These are phyloP conservation scores for Melanophora roralis DNA, from an alignment of 2,888 invertebrate genomes.

Conservation along the genomic window DNA sequence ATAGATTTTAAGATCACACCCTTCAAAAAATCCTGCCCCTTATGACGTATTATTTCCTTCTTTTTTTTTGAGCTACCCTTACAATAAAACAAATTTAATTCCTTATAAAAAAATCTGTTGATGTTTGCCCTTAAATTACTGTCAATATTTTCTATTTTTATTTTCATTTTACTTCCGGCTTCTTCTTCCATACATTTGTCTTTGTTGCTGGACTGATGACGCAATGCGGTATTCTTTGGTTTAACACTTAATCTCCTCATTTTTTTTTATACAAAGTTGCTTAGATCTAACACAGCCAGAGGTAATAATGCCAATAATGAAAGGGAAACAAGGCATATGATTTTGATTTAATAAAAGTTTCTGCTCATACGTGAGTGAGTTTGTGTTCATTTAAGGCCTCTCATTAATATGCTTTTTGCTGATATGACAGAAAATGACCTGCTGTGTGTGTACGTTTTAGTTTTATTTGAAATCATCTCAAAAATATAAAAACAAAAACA, in stretches of 20 bases:
- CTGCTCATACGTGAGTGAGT: not conserved
- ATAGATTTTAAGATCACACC: too few relatives aligned
- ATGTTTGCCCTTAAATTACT: constrained; percentile 38
- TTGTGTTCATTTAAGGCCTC: not conserved
- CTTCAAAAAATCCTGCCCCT: too few relatives aligned
- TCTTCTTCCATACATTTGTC: not conserved
- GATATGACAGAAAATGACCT: constrained; percentile 32
- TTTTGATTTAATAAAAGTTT: constrained; percentile 53
- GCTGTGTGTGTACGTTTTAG: constrained; percentile 24
- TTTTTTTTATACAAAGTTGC: not conserved
- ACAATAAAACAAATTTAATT: not conserved
- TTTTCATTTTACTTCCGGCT: not conserved
- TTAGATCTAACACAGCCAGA: not conserved
- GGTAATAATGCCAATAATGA: constrained; percentile 33
- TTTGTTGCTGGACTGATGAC: constrained; percentile 28
- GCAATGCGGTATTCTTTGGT: constrained; percentile 54
- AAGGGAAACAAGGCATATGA: constrained; percentile 30
- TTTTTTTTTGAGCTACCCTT: not conserved
- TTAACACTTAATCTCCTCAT: constrained; percentile 17
- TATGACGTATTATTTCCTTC: too few relatives aligned
- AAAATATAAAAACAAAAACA: not conserved
- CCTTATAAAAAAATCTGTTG: not conserved
- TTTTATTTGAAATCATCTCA: constrained; percentile 25
- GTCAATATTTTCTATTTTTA: constrained; percentile 40
- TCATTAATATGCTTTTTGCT: constrained; percentile 32